phyloP scores from a whole-genome alignment of 2,797 vertebrate species.

The Cossypha niveicapilla region DNA sequence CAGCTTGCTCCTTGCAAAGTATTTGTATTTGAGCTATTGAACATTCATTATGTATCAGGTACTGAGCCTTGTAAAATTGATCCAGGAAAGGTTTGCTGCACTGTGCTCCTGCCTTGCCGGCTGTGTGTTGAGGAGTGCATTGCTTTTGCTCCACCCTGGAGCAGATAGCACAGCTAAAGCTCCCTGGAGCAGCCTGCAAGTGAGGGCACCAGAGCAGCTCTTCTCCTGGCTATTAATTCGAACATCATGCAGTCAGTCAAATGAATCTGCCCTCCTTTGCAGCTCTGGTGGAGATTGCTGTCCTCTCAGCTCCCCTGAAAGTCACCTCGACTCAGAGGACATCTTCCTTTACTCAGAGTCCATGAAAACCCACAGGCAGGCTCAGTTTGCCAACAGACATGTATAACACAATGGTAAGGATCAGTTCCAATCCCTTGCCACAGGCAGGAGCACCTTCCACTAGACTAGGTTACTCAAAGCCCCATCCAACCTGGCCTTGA shows the following conservation, averaged over 20 bases:
- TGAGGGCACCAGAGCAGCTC: conserved; percentile 68
- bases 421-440: neutral
- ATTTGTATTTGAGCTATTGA: conserved; percentile 6
- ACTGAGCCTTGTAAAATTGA: conserved; percentile 1
- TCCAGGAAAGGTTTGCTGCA: neutral
- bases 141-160: conserved; percentile 51
- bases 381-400: conserved; percentile 77
- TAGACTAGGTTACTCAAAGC: neutral
- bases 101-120: neutral
- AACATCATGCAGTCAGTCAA: conserved; percentile 73
- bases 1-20: neutral
- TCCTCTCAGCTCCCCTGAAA: conserved; percentile 76
- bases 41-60: neutral
- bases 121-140: neutral
- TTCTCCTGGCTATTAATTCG: conserved; percentile 80
- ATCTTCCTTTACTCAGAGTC: conserved; percentile 80
- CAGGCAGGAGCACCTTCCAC: neutral
- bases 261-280: conserved; percentile 70
- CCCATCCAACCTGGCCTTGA: neutral
- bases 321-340: conserved; percentile 61
- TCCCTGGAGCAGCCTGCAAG: conserved; percentile 65
- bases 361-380: conserved; percentile 73
- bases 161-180: conserved; percentile 46
- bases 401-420: conserved; percentile 12
- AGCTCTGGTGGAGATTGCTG: conserved; percentile 73